phyloP scores from a whole-genome alignment of 2,113 vertebrate genomes.

The Trachemys scripta region DNA sequence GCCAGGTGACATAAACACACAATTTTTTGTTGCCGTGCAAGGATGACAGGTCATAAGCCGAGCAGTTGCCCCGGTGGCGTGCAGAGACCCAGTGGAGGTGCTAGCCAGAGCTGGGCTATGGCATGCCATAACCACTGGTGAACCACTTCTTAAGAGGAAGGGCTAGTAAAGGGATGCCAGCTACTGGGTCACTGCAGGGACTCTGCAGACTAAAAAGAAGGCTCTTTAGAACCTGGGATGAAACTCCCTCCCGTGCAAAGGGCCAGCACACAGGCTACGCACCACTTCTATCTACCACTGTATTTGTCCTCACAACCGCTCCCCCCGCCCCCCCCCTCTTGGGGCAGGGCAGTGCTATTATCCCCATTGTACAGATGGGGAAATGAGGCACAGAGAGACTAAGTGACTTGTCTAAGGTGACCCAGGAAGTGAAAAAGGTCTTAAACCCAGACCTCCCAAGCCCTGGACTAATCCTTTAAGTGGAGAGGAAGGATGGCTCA shows the following conservation, averaged over 20 bases:
- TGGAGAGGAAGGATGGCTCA: too few species aligned
- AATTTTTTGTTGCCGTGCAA: neutral
- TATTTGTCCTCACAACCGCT: too few species aligned
- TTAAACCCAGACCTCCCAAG: neutral
- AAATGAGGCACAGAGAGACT: neutral
- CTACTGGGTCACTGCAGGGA: neutral
- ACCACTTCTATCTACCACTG: neutral
- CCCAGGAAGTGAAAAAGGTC: neutral
- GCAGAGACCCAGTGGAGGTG: neutral
- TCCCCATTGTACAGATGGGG: neutral
- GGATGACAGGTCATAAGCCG: neutral
- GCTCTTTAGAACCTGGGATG: neutral
- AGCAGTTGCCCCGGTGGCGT: fast-evolving
- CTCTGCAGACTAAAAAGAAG: neutral
- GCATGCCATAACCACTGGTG: neutral
- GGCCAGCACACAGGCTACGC: neutral
- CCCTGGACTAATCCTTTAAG: neutral
- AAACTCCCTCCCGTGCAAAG: neutral
- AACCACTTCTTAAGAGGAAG: neutral
- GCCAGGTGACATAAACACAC: fast-evolving
- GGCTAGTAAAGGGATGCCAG: neutral
- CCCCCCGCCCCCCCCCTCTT: too few species aligned
- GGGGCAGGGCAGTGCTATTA: neutral
- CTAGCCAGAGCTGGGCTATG: neutral
- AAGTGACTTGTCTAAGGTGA: neutral